These are phyloP conservation scores for Frieseomelitta varia DNA, from an alignment of 1,140 invertebrate species.

Conservation along the genomic window DNA sequence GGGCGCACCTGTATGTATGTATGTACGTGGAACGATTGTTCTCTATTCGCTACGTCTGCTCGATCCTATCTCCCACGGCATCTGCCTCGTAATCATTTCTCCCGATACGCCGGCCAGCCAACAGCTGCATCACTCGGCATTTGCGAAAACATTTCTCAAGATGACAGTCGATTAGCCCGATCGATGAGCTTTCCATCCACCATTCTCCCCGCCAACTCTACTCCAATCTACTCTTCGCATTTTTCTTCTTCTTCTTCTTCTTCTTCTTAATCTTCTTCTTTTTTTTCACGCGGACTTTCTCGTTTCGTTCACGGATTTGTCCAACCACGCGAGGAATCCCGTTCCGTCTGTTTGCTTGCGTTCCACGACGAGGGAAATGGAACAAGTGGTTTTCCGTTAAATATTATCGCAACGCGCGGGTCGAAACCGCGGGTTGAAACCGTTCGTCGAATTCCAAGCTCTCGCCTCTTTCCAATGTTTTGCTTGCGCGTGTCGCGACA, in stretches of 20 bases:
- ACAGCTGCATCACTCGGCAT: conserved; percentile 33
- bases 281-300: not conserved
- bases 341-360: not conserved
- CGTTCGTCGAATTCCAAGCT: not conserved
- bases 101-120: conserved; percentile 28
- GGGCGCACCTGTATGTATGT: conserved; percentile 28
- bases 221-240: too few species aligned
- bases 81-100: conserved; percentile 26
- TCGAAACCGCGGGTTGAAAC: not conserved
- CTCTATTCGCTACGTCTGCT: conserved; percentile 26
- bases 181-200: conserved; percentile 36
- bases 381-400: not conserved
- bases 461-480: not conserved
- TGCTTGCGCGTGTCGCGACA: not conserved
- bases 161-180: conserved; percentile 51
- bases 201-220: not conserved
- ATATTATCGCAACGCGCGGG: not conserved
- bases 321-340: not conserved
- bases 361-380: not conserved
- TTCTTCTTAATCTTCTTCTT: too few species aligned
- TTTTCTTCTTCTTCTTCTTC: not conserved
- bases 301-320: not conserved
- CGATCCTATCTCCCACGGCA: conserved; percentile 40
- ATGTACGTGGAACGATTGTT: conserved; percentile 35
- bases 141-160: conserved; percentile 53